phyloP scores from a whole-genome alignment of 1,140 invertebrate species.

The Pectinophora gossypiella region DNA sequence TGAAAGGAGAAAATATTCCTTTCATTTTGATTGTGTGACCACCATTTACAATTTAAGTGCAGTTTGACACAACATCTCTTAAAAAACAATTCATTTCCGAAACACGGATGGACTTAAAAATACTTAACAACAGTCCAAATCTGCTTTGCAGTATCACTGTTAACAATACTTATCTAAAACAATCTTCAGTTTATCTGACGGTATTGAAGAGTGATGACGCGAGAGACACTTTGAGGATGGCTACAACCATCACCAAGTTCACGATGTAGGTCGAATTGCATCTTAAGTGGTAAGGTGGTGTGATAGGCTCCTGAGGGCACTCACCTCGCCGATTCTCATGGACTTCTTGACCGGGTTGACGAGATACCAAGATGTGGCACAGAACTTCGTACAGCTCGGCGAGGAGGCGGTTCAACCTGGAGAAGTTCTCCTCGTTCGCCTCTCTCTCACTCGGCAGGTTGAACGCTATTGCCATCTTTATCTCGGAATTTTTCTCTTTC shows the following conservation, averaged over 20 bases:
- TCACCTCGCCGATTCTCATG: slow-evolving; percentile 68
- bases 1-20: slow-evolving; percentile 9
- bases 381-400: slow-evolving; percentile 71
- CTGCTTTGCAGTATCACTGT: slow-evolving; percentile 70
- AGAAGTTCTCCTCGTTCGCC: slow-evolving; percentile 71
- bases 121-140: slow-evolving; percentile 69
- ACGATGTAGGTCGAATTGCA: slow-evolving; percentile 75
- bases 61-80: slow-evolving; percentile 71
- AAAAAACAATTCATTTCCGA: slow-evolving; percentile 20
- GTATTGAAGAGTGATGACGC: slow-evolving; percentile 70
- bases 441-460: slow-evolving; percentile 72
- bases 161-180: slow-evolving; percentile 68
- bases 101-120: slow-evolving; percentile 64
- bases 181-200: slow-evolving; percentile 69
- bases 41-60: slow-evolving; percentile 73
- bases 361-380: slow-evolving; percentile 69
- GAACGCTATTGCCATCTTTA: slow-evolving; percentile 74
- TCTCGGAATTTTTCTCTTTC: slow-evolving; percentile 57
- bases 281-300: slow-evolving; percentile 74
- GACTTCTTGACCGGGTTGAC: slow-evolving; percentile 62
- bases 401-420: slow-evolving; percentile 70
- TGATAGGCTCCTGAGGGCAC: slow-evolving; percentile 65
- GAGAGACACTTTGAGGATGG: slow-evolving; percentile 69
- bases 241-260: slow-evolving; percentile 70
- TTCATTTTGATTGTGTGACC: slow-evolving; percentile 47